Percentiles rank a stretch among this genome's conserved stretches.
phyloP scores from a whole-genome alignment of 2,797 vertebrate genomes.

The Prunella strophiata region DNA sequence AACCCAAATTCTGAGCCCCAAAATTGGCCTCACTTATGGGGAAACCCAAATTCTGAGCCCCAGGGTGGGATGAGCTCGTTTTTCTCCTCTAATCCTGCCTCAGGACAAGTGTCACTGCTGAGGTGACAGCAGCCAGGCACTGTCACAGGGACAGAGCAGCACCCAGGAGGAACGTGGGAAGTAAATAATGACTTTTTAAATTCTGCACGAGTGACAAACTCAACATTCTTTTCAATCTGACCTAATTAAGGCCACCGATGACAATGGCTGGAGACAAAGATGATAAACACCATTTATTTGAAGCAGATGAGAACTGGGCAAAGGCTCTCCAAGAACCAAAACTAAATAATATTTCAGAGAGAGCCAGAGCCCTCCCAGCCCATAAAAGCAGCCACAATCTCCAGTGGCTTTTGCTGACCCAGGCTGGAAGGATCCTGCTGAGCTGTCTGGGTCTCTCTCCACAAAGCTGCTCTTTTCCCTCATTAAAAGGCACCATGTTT shows the following conservation, averaged over 20 bases:
- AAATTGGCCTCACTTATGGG: rapidly evolving
- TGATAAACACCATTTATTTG: conserved; percentile 66
- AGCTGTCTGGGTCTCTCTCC: background rate
- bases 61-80: rapidly evolving
- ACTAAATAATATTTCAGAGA: background rate
- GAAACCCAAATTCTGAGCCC: background rate
- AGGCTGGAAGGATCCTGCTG: background rate
- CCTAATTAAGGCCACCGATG: conserved; percentile 2
- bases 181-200: background rate
- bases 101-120: background rate
- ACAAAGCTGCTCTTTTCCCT: background rate
- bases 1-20: background rate
- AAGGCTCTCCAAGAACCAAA: background rate
- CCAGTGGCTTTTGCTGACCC: background rate
- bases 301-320: conserved; percentile 61
- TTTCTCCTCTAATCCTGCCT: background rate
- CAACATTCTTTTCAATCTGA: background rate
- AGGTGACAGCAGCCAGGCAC: background rate
- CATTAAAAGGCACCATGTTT: background rate
- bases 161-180: background rate
- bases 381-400: background rate
- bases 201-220: background rate
- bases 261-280: conserved; percentile 36
- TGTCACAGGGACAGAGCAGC: background rate
- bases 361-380: background rate